Evolutionary conservation across 2,888 invertebrate species (phyloP).

Genomic region (Drosophila colorata): DNA sequence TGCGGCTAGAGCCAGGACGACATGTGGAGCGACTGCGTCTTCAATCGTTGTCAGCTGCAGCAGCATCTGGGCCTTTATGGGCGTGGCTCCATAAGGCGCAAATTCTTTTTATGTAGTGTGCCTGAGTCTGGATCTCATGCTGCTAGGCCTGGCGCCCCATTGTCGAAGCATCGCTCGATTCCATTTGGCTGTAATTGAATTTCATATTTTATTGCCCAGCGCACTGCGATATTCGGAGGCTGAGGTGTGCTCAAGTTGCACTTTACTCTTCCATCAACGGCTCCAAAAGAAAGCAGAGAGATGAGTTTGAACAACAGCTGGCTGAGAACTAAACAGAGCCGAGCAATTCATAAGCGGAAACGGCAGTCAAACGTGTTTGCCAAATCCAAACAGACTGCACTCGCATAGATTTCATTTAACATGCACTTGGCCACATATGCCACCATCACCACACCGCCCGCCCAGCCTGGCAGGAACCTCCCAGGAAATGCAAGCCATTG

Average conservation of each 20-base stretch:
- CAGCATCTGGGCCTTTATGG: slow-evolving; percentile 25
- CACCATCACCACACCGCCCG: slow-evolving; percentile 1
- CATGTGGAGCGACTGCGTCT: slow-evolving; percentile 67
- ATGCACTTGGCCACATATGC: slow-evolving; percentile 35
- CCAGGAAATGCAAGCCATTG: slow-evolving; percentile 71
- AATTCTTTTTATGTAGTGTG: slow-evolving; percentile 1
- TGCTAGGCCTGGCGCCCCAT: slow-evolving; percentile 64
- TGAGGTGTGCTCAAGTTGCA: not conserved
- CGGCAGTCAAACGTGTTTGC: slow-evolving; percentile 71
- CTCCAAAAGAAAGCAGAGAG: not conserved
- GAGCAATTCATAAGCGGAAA: slow-evolving; percentile 72
- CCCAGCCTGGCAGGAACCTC: not conserved
- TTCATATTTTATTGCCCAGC: slow-evolving; percentile 46
- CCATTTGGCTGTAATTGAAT: slow-evolving; percentile 68
- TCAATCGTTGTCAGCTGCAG: slow-evolving; percentile 59
- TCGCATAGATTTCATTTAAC: slow-evolving; percentile 60
- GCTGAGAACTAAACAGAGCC: slow-evolving; percentile 1
- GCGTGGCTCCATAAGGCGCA: slow-evolving; percentile 45
- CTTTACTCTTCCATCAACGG: not conserved
- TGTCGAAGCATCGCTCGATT: slow-evolving; percentile 45
- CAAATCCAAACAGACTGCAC: slow-evolving; percentile 51
- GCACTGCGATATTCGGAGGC: too few species aligned
- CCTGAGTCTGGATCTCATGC: slow-evolving; percentile 31
- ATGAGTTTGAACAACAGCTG: not conserved
- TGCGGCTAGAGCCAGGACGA: slow-evolving; percentile 44